These are phyloP conservation scores for Philaenus spumarius DNA, from an alignment of 1,140 invertebrate species.

Conservation along the genomic window DNA sequence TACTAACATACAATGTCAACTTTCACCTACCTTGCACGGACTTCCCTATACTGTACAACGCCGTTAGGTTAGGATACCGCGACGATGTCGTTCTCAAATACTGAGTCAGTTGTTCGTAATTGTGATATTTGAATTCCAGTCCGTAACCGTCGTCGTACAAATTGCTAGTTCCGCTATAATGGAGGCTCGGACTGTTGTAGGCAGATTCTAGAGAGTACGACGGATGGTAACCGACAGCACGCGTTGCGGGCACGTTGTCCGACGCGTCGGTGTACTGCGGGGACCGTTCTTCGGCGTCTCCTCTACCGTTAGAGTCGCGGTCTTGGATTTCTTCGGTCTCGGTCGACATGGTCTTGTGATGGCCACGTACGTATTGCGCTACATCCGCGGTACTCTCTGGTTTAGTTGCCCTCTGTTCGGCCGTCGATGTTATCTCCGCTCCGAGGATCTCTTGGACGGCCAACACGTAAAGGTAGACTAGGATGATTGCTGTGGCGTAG, in stretches of 20 bases:
- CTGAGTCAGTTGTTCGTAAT: conserved; percentile 78
- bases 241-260: conserved; percentile 2
- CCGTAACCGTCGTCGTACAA: conserved; percentile 8
- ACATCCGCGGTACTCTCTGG: too few species aligned
- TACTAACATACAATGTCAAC: too few species aligned
- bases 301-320: too few species aligned
- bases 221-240: not conserved
- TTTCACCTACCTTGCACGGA: conserved; percentile 70
- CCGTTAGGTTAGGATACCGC: conserved; percentile 75
- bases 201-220: not conserved
- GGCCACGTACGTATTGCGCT: too few species aligned
- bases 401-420: not conserved
- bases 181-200: not conserved
- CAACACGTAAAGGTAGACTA: conserved; percentile 7
- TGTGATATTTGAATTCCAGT: conserved; percentile 61
- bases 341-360: too few species aligned
- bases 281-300: too few species aligned
- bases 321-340: too few species aligned
- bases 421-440: not conserved
- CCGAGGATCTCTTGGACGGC: conserved; percentile 10
- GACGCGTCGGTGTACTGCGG: too few species aligned
- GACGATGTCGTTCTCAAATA: conserved; percentile 72
- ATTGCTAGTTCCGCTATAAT: not conserved
- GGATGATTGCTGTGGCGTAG: conserved; percentile 3
- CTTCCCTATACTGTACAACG: conserved; percentile 87